These are phyloP conservation scores for Poeciliopsis turneri DNA, from an alignment of 2,797 vertebrate genomes.

Conservation along the genomic window DNA sequence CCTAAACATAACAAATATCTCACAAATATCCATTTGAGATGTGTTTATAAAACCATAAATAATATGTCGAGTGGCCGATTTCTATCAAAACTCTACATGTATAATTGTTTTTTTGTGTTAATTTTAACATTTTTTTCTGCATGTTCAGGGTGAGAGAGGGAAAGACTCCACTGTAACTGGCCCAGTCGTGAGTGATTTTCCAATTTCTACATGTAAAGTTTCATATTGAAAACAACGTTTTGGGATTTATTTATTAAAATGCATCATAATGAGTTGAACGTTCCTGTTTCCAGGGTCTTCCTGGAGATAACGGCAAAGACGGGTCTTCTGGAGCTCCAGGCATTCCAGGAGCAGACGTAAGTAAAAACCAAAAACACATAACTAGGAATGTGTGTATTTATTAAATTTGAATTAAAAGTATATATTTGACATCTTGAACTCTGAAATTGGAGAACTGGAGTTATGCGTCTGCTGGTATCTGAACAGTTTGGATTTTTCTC, in stretches of 20 bases:
- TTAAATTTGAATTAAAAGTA: constrained; percentile 9
- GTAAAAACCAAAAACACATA: constrained; percentile 61
- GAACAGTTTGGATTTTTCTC: constrained; percentile 61
- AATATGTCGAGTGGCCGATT: neutral
- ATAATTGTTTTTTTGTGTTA: neutral
- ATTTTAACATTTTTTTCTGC: neutral
- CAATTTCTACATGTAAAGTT: neutral
- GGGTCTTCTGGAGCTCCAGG: constrained; percentile 86
- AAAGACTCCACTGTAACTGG: constrained; percentile 67
- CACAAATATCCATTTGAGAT: neutral
- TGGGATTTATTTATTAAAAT: neutral
- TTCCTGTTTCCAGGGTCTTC: constrained; percentile 79
- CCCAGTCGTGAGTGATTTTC: constrained; percentile 68
- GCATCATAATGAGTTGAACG: neutral
- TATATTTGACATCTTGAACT: constrained; percentile 13
- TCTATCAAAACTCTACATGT: neutral
- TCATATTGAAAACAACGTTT: neutral
- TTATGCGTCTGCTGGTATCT: constrained; percentile 45
- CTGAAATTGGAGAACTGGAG: constrained; percentile 3
- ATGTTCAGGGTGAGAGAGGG: constrained; percentile 78
- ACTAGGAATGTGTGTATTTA: too few relatives aligned
- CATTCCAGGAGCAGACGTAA: constrained; percentile 90
- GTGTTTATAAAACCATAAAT: neutral
- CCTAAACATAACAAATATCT: neutral
- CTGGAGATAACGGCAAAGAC: constrained; percentile 87